Base-by-base conservation (phyloP, 2,113 vertebrate species). In the Apistogramma diplotaenia region DNA sequence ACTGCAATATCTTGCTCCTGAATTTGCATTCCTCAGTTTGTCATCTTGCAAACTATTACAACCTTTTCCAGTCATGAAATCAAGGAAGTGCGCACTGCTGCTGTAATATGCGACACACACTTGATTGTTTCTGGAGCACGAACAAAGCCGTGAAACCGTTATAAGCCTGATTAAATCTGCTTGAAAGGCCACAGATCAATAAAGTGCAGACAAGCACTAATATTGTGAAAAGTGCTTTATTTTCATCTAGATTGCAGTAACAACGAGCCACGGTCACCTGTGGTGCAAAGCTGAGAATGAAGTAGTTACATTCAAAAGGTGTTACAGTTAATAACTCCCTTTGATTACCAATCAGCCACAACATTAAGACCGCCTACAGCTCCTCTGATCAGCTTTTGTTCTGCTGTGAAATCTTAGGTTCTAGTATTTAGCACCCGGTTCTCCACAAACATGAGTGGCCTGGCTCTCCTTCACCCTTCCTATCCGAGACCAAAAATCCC, bases 181-280 rank as follows among this genome's bases (percentile, higher is more conserved):
- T 29, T 72, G 70, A 62, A 79, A 77, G 82, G 71, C 40, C 19
- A 40, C 27, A 31, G 53, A 83, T 87, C 77, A 83, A 81, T 83
- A 58, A 87, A 60, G 67, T 15, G 40, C 57, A 79, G 51, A 15
- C 16, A 9, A 29, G 60, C 18, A 53, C 23, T 37, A n/a, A 65
- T 5, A 58, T 13, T n/a, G 29, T 35, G 54, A 80, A 31, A 74
- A 4, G 78, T 0, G 73, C 81, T 78, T 57, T 65, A 49, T 67
- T 49, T 67, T 74, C 79, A 86, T 82, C 79, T 54, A 58, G 25
- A 59, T 2, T 5, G 74, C 55, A 79, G 78, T 60, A 81, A 74
- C 78, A 78, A 59, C 25, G n/a, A 84, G 8, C 27, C 46, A 51
- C 6, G 19, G 35, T 71, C 56, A 67, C 21, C 62, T 3, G 3